Conservation (phyloP, 1,140 invertebrate genomes). For the Asobara japonica region DNA sequence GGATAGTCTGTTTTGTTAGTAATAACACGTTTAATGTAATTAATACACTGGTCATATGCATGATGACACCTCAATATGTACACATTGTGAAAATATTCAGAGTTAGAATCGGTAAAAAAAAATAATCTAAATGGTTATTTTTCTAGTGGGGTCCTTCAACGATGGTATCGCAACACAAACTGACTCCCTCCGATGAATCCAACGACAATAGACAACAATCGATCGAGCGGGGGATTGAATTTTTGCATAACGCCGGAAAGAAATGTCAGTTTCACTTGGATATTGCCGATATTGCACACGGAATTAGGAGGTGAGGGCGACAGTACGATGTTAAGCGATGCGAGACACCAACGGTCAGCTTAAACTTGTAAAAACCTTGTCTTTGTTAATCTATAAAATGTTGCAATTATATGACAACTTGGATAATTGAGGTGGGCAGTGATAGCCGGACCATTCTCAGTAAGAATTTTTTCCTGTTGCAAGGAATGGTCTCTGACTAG, state of each 20-base stretch:
- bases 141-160: neutral
- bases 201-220: conserved; percentile 51
- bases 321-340: conserved; percentile 63
- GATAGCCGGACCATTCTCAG: neutral
- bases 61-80: neutral
- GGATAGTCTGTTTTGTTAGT: neutral
- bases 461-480: no score
- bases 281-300: conserved; percentile 60
- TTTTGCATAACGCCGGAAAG: conserved; percentile 67
- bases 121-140: no score
- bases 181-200: neutral
- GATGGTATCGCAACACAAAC: neutral
- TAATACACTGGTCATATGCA: neutral
- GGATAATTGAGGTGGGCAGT: neutral
- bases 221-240: conserved; percentile 51
- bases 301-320: neutral
- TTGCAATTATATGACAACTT: neutral
- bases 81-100: neutral
- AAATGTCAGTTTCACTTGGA: conserved; percentile 62
- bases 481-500: no score
- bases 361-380: conserved; percentile 15
- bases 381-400: neutral
- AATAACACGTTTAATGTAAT: neutral
- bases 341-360: conserved; percentile 38
- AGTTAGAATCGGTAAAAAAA: no score